A percentile compares a stretch with the other conserved stretches of the same genome.
These are phyloP conservation scores for Chelon auratus DNA, from an alignment of 2,797 vertebrate species.

Conservation along the genomic window DNA sequence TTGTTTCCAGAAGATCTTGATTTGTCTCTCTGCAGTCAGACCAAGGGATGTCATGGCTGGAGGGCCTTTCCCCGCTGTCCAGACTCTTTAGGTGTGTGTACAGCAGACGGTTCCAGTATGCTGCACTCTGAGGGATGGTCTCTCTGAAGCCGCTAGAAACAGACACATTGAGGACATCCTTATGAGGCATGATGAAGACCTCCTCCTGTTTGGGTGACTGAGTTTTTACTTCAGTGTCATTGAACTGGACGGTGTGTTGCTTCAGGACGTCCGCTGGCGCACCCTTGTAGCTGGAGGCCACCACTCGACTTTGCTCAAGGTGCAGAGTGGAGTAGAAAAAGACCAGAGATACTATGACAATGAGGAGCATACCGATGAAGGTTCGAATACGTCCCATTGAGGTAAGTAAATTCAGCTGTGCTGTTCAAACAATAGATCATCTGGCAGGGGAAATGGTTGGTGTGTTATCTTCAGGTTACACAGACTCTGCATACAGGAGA, in stretches of 20 bases:
- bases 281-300: neutral
- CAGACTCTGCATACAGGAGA: neutral
- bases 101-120: conserved; percentile 89
- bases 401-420: neutral
- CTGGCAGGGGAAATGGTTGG: conserved; percentile 11
- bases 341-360: conserved; percentile 50
- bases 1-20: conserved; percentile 66
- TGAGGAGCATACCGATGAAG: conserved; percentile 43
- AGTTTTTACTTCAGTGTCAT: fast-evolving
- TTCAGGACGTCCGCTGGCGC: neutral
- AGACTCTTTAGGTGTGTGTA: conserved; percentile 63
- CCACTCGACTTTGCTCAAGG: neutral
- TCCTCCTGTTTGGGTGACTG: neutral
- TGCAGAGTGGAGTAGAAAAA: conserved; percentile 59
- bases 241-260: fast-evolving
- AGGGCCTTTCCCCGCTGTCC: conserved; percentile 14
- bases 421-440: conserved; percentile 22
- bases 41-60: neutral
- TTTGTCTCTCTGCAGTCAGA: conserved; percentile 56
- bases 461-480: conserved; percentile 33
- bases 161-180: neutral
- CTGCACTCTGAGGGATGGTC: conserved; percentile 67
- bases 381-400: conserved; percentile 53
- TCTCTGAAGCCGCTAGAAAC: conserved; percentile 62
- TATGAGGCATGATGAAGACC: fast-evolving